Evolutionary conservation across 1,140 invertebrate genomes (phyloP).

Genomic region (Polyergus mexicanus): DNA sequence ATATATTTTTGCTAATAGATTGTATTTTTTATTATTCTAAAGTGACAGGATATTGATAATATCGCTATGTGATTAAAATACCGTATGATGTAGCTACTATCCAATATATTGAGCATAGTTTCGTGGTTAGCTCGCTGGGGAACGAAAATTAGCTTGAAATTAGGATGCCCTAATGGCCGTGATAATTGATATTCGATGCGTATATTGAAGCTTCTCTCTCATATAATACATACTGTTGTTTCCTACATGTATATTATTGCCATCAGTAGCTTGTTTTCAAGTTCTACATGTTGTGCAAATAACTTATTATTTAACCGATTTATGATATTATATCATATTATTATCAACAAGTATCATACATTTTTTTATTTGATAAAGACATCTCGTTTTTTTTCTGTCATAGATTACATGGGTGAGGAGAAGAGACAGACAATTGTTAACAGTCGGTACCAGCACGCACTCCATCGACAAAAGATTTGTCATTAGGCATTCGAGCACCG

Average conservation of each 20-base stretch:
- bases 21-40: background rate
- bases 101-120: conserved; percentile 68
- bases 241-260: conserved; percentile 64
- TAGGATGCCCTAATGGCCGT: conserved; percentile 67
- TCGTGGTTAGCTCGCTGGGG: conserved; percentile 63
- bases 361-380: background rate
- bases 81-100: background rate
- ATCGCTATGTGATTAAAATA: conserved; percentile 49
- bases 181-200: conserved; percentile 76
- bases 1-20: background rate
- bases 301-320: background rate
- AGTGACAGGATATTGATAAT: background rate
- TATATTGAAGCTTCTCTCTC: conserved; percentile 29
- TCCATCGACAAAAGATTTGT: conserved; percentile 92
- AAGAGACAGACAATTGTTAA: conserved; percentile 91
- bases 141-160: conserved; percentile 74
- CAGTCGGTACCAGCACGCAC: conserved; percentile 91
- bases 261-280: conserved; percentile 59
- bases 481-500: conserved; percentile 92
- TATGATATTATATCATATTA: background rate
- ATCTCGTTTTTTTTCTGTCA: conserved; percentile 71
- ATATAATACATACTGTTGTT: conserved; percentile 55
- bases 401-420: conserved; percentile 91
- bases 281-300: conserved; percentile 13
- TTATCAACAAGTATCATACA: background rate